Conservation (phyloP, 1,140 invertebrate species). For the Lordiphosa clarofinis region DNA sequence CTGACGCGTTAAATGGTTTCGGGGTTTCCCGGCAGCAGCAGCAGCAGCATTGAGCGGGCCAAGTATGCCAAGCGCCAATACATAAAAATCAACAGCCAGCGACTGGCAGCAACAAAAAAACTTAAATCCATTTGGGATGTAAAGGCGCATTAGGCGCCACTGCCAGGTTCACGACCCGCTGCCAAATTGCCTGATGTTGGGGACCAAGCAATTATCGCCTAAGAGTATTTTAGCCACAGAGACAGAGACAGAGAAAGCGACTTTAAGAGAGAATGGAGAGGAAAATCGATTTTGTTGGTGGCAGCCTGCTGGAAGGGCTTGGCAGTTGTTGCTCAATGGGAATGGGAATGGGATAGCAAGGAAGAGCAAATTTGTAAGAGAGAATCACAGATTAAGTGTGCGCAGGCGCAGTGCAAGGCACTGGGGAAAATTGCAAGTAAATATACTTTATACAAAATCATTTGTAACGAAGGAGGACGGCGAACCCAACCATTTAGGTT, state of each 20-base stretch:
- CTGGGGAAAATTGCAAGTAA: constrained; percentile 4
- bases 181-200: constrained; percentile 39
- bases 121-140: constrained; percentile 55
- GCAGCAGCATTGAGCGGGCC: constrained; percentile 36
- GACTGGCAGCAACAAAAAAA: constrained; percentile 15
- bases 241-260: constrained; percentile 3
- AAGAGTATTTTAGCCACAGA: constrained; percentile 27
- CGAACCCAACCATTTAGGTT: too few relatives aligned
- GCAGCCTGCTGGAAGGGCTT: constrained; percentile 8
- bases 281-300: constrained; percentile 57
- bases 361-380: background rate
- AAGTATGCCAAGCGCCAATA: constrained; percentile 66
- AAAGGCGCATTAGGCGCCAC: constrained; percentile 51
- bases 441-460: too few relatives aligned
- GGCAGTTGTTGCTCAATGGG: constrained; percentile 10
- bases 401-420: constrained; percentile 63
- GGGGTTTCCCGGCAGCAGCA: constrained; percentile 67
- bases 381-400: constrained; percentile 15
- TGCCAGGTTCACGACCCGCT: constrained; percentile 68
- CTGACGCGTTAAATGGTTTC: constrained; percentile 74
- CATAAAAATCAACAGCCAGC: constrained; percentile 68
- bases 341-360: constrained; percentile 3
- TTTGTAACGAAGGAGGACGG: too few relatives aligned
- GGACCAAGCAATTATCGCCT: constrained; percentile 51
- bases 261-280: constrained; percentile 29